Base-by-base conservation (phyloP, 2,797 vertebrate genomes). In the Sebastes iracundus region DNA sequence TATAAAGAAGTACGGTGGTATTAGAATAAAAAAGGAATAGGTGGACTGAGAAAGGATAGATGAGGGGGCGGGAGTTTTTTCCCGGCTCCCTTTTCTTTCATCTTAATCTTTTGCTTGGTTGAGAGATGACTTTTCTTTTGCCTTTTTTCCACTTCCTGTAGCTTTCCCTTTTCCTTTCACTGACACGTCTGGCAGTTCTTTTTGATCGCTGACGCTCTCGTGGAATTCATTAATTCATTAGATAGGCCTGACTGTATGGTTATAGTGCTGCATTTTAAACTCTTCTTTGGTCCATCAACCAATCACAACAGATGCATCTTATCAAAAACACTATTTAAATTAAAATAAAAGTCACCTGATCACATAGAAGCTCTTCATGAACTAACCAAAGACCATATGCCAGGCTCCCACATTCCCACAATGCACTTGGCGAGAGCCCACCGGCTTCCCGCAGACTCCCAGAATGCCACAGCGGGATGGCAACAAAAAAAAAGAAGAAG, bases 381-480 rank as follows among this genome's bases (percentile, higher is more conserved):
- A 67, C 58, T 20, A 70, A 61, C 60, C 49, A 72, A 67, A 85
- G 38, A 49, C 71, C 84, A 80, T 77, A 66, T 82, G 67, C 72
- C 68, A 73, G 60, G 55, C 76, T 86, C 55, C 38, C 79, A 79
- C 72, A 76, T 72, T 86, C 86, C 83, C 69, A 86, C 69, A 74
- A 65, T 85, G 77, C 75, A 72, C 58, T 81, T 86, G 80, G 66
- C 28, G 10, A 77, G 64, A 77, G 59, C 60, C 38, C 49, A 14
- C 23, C 52, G 84, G 60, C 30, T 28, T 77, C 83, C 84, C 5
- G 60, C 77, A 71, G 81, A 79, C 86, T 84, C 79, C 80, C 76
- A 89, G 73, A 92, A 87, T 84, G 77, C 78, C 77, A 53, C 87
- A 90, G 87, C 81, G 73, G 87, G 81, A 86, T 72, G 79, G 27